Base-by-base conservation (phyloP, 2,113 vertebrate genomes). In the Platysteira castanea region DNA sequence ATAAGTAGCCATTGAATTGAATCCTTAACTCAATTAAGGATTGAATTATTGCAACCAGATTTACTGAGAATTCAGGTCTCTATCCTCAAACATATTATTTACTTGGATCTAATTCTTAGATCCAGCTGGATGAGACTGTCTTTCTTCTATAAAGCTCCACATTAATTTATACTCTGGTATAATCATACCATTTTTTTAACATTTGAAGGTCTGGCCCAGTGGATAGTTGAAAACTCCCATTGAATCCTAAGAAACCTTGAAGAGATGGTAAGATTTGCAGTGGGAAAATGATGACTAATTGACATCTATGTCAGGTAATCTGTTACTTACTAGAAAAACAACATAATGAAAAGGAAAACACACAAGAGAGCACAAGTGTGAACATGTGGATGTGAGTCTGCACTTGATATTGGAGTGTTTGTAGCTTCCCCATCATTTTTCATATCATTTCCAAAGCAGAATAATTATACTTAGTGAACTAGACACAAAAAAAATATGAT, bases 251-350 rank as follows among this genome's bases (percentile, higher is more conserved):
- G 49, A 80, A 69, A 53, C 77, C 79, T 90, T 80, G 75, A 93
- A 77, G 75, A 96, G 92, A 88, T 90, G 63, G 90, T 33, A 77
- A 74, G 75, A 80, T 93, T 80, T 86, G 50, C 54, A 93, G 52
- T 77, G 64, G 49, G 53, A 91, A 94, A 89, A 74, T 13, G 26
- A 94, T 94, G 85, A 93, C 54, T 96, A 94, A 92, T 92, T 95
- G 94, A 70, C 75, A 90, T 86, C 69, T 59, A 65, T 74, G 46
- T 94, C 94, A 94, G 71, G 67, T 95, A 94, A 88, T 86, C 85
- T 96, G 37, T 85, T 90, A 26, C 92, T 90, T 87, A 42, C 79
- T 74, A 67, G 88, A 93, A 80, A 94, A 95, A 63, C 30, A 95
- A 27, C 30, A 50, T 70, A 85, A 95, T 92, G 90, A 88, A 90